Evolutionary conservation across 2,113 vertebrate species (phyloP).

Genomic region (Rhombomys opimus): DNA sequence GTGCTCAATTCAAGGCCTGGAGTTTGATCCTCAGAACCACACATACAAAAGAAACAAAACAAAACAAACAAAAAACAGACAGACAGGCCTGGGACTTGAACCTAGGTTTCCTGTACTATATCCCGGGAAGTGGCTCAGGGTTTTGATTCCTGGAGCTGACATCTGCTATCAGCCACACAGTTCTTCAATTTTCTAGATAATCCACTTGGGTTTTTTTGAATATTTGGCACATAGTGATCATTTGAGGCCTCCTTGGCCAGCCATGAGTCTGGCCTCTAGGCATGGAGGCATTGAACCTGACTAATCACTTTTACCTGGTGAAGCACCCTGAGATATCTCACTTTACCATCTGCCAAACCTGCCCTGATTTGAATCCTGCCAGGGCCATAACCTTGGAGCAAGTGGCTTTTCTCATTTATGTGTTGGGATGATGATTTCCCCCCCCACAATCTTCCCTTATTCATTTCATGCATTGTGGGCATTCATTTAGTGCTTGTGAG

Average conservation of each 20-base stretch:
- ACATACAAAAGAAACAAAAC: neutral
- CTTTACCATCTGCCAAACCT: neutral
- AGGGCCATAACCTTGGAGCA: neutral
- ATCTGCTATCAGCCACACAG: neutral
- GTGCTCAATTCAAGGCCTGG: neutral
- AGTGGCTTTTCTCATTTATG: neutral
- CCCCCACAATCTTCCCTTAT: neutral
- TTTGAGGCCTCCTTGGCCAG: neutral
- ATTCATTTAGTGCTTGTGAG: neutral
- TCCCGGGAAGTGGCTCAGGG: neutral
- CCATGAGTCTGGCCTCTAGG: neutral
- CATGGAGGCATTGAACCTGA: neutral
- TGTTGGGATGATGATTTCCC: neutral
- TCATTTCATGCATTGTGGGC: neutral
- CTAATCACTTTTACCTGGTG: neutral
- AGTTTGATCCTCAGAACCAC: neutral
- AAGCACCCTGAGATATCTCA: rapidly evolving
- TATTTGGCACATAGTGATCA: neutral
- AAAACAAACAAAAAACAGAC: neutral
- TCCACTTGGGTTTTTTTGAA: neutral
- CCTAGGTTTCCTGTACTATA: neutral
- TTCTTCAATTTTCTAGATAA: conserved; percentile 51
- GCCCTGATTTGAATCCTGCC: neutral
- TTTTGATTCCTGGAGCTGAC: neutral
- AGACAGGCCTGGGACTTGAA: neutral